Evolutionary conservation across 2,888 invertebrate genomes (phyloP).

Genomic region (Nephrotoma flavescens): DNA sequence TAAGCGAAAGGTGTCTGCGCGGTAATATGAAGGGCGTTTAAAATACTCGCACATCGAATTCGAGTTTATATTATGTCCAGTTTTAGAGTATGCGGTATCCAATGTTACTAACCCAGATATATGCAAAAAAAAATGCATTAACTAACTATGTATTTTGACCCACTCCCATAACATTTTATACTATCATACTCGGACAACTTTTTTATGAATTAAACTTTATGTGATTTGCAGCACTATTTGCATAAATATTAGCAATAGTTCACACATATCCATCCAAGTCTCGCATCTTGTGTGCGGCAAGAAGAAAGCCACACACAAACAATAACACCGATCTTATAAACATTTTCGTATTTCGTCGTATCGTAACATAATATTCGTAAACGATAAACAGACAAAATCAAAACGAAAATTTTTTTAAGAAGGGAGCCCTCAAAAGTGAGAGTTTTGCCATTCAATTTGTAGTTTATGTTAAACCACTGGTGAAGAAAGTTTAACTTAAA

Average conservation of each 20-base stretch:
- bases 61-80: background rate
- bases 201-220: background rate
- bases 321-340: background rate
- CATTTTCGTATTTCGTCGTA: background rate
- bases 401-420: slow-evolving; percentile 10
- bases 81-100: background rate
- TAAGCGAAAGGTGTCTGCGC: background rate
- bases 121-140: background rate
- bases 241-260: background rate
- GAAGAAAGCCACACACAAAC: background rate
- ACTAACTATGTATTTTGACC: background rate
- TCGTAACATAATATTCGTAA: background rate
- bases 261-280: background rate
- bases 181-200: background rate
- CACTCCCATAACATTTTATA: background rate
- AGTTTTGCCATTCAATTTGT: slow-evolving; percentile 14
- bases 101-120: background rate
- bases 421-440: slow-evolving; percentile 33
- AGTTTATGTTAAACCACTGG: slow-evolving; percentile 6
- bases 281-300: background rate
- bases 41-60: background rate
- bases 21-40: background rate
- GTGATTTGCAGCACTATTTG: background rate
- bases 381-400: background rate
- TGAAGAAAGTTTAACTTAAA: background rate